Percentiles rank a stretch among this genome's conserved stretches.
Evolutionary conservation across 2,888 invertebrate genomes (phyloP).

Genomic region (Pycnomerus fuliginosus): DNA sequence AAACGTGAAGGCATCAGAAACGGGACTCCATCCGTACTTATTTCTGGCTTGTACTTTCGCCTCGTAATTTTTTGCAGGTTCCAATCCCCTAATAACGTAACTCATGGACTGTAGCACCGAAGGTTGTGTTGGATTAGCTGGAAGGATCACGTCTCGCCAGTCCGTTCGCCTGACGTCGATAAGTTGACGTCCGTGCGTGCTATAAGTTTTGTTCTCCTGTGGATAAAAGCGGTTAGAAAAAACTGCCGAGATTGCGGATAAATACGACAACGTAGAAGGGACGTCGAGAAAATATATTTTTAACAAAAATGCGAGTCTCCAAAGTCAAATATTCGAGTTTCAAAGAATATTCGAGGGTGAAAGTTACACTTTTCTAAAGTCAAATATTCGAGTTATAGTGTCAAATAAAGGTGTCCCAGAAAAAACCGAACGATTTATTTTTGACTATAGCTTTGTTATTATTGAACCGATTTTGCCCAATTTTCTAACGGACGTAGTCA

Average conservation of each 20-base stretch:
- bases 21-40: constrained; percentile 67
- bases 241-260: neutral
- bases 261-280: too few species aligned
- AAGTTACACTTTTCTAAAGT: too few species aligned
- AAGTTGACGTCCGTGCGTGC: constrained; percentile 42
- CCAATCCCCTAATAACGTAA: constrained; percentile 65
- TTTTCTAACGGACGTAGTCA: too few species aligned
- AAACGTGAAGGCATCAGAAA: constrained; percentile 63
- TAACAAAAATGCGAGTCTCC: constrained; percentile 3
- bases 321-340: too few species aligned
- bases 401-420: too few species aligned
- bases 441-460: too few species aligned
- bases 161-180: constrained; percentile 54
- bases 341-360: too few species aligned
- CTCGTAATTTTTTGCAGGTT: constrained; percentile 66
- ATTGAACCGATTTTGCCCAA: too few species aligned
- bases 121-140: constrained; percentile 51
- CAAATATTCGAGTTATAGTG: too few species aligned
- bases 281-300: neutral
- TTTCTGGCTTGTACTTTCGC: constrained; percentile 67
- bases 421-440: too few species aligned
- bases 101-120: constrained; percentile 64
- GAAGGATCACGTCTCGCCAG: constrained; percentile 61
- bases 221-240: neutral
- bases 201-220: constrained; percentile 49